Base-by-base conservation (phyloP, 2,797 vertebrate genomes). In the Schizopygopsis malacanthus region DNA sequence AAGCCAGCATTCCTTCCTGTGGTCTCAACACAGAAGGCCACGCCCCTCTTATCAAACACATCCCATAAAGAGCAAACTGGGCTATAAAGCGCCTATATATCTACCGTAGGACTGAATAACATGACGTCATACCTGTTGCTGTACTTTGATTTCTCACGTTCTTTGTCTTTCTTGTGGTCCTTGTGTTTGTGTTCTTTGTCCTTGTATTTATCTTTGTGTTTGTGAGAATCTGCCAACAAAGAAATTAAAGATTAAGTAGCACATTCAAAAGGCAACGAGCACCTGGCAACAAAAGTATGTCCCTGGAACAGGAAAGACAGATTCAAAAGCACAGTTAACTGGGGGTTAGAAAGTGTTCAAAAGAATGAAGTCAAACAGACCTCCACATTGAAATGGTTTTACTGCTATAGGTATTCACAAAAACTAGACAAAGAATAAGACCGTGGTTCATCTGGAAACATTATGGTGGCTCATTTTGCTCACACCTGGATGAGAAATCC, bases 101-200 rank as follows among this genome's bases (percentile, higher is more conserved):
- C 72, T 47, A 22, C 63, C 3, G n/a, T 39, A 71, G 50, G 33
- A 39, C 10, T 70, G 22, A 79, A 28, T 33, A 13, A 84, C 20
- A 86, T 77, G 3, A 71, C 28, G 71, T 45, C 81, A 81, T 96
- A 99, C 98, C 97, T 97, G 95, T 98, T 98, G 93, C 96, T 97
- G 94, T 98, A 96, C 93, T 98, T 99, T 78, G 96, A 96, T 92
- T 97, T 99, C 91, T 98, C 97, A 82, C 97, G 96, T 84, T 98
- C 98, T 91, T 97, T 98, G 91, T 99, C 98, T 92, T 98, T 99
- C 93, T 98, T 99, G 95, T 98, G 98, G 93, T 99, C 98, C 96
- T 99, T 99, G 89, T 98, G 98, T 94, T 97, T 97, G 92, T 98
- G 97, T 93, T 99, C 98, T 93, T 96, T 95, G 91, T 97, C 96